Conservation (phyloP, 1,140 invertebrate genomes). For the Magallana angulata region DNA sequence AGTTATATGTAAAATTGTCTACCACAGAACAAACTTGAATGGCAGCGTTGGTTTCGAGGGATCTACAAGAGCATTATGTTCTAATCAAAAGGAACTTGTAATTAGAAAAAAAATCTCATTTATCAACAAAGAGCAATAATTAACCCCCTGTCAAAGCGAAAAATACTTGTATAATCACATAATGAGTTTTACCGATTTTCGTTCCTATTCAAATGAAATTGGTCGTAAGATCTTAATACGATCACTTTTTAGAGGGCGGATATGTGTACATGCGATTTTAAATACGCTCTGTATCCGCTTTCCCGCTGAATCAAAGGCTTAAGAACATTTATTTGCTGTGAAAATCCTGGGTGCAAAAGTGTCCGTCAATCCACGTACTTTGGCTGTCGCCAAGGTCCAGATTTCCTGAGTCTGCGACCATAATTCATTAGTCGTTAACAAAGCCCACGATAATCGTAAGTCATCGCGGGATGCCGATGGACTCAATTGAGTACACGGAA, state of each 20-base stretch:
- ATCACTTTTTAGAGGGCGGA: background rate
- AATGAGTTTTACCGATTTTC: slow-evolving; percentile 27
- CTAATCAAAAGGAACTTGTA: too few species aligned
- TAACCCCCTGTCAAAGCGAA: slow-evolving; percentile 3
- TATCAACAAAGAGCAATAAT: slow-evolving; percentile 9
- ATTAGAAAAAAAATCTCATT: background rate
- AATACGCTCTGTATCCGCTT: slow-evolving; percentile 7
- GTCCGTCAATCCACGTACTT: slow-evolving; percentile 15
- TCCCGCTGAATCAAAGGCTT: background rate
- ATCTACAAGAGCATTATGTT: too few species aligned
- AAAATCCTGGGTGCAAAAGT: slow-evolving; percentile 6
- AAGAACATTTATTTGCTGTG: slow-evolving; percentile 2
- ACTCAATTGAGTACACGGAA: background rate
- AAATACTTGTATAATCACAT: background rate
- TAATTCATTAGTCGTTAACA: background rate
- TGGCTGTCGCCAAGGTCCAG: background rate
- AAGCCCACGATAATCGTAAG: background rate
- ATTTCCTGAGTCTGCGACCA: slow-evolving; percentile 7
- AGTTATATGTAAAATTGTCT: too few species aligned
- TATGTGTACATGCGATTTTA: background rate
- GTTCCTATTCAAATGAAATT: slow-evolving; percentile 11
- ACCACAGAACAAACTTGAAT: too few species aligned
- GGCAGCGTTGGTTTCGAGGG: too few species aligned
- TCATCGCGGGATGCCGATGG: background rate
- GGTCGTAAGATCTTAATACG: slow-evolving; percentile 12